Base-by-base conservation (phyloP, 1,140 invertebrate species). In the Drosophila neocordata region DNA sequence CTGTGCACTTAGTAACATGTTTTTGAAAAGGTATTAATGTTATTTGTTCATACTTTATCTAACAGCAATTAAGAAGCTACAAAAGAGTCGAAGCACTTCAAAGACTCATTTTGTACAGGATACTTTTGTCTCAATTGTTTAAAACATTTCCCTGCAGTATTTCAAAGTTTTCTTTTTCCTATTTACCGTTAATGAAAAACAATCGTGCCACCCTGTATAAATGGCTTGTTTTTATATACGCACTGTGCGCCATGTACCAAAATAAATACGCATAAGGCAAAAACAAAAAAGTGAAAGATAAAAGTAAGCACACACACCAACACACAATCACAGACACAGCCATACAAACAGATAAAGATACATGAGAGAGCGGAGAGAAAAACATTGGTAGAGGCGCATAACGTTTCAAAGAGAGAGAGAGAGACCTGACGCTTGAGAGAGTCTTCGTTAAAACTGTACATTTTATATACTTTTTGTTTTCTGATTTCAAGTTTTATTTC, bases 211-310 rank as follows among this genome's bases (percentile, higher is more conserved):
- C 82, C 82, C 81, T 85, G 82, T 85, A 78, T 38, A 51, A 70
- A 65, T 65, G 73, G 67, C 71, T 84, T 87, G 81, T 87, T 85
- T 76, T 87, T 85, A 85, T 87, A 77, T 64, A 72, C n/a, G 61
- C 68, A 60, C 37, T 11, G 41, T 18, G 41, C 59, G 48, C 64
- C 56, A 64, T 63, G 67, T 85, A 85, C 83, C 71, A 88, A 85
- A 87, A 87, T 87, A 85, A 85, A 85, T 87, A 85, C 82, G 68
- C 78, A 70, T 82, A 80, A 84, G 63, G 65, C 65, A 56, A 70
- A 73, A 61, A 75, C 18, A 84, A 69, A 68, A 87, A 87, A 85
- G 77, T 87, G 74, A 87, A 85, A 85, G 82, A 85, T 85, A 82
- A 82, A 85, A 87, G 82, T 85, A 87, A 88, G 73, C 73, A 73